Conservation (phyloP, 2,888 invertebrate species). For the Papilio protenor region DNA sequence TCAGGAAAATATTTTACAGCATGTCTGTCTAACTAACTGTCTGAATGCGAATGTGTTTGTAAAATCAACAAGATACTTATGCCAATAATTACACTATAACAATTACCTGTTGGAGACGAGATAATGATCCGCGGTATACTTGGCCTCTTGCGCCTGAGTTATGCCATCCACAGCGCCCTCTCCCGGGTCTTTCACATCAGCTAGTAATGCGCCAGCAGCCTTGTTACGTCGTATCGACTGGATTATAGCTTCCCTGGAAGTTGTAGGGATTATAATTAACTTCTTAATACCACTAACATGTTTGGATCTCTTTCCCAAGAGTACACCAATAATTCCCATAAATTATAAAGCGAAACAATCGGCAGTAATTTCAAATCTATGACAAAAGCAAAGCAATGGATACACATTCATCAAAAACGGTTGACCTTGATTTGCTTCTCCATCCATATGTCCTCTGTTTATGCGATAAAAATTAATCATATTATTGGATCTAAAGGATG, state of each 20-base stretch:
- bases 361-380: not conserved
- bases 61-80: not conserved
- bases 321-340: not conserved
- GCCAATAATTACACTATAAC: not conserved
- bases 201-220: constrained; percentile 87
- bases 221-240: constrained; percentile 87
- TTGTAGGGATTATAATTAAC: not conserved
- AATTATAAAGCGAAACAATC: not conserved
- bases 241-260: constrained; percentile 86
- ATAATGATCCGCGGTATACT: constrained; percentile 78
- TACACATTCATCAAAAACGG: not conserved
- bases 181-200: constrained; percentile 87
- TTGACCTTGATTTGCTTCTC: not conserved
- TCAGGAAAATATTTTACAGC: too few relatives aligned
- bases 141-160: constrained; percentile 80
- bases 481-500: not conserved
- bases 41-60: not conserved
- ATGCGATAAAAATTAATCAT: not conserved
- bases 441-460: not conserved
- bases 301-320: not conserved
- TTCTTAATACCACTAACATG: constrained; percentile 1
- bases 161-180: constrained; percentile 85
- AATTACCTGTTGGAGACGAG: constrained; percentile 73
- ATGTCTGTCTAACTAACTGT: too few relatives aligned
- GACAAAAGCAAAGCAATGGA: not conserved